Conservation (phyloP, 2,113 vertebrate genomes). For the Pleuronectes platessa region DNA sequence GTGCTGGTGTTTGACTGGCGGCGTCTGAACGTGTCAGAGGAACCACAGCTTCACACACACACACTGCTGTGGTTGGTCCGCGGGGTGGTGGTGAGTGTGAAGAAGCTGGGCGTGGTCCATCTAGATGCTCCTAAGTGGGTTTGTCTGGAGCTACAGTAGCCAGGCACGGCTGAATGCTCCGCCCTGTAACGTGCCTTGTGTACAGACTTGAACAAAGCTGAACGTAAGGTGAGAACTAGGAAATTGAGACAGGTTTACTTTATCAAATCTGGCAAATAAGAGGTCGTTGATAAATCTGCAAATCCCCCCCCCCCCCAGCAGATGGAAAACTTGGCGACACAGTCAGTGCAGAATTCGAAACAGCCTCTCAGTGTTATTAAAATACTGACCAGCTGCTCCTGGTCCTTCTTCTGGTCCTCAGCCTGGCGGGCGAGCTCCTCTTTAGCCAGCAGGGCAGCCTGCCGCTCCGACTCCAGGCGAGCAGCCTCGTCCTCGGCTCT, state of each 20-base stretch:
- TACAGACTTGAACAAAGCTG: constrained; percentile 2
- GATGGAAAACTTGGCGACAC: too few relatives aligned
- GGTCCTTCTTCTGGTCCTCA: constrained; percentile 89
- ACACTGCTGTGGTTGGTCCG: constrained; percentile 52
- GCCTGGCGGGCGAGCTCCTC: constrained; percentile 91
- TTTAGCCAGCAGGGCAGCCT: constrained; percentile 91
- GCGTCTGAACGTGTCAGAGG: constrained; percentile 11
- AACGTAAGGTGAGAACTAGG: too few relatives aligned
- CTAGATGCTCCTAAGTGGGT: constrained; percentile 39
- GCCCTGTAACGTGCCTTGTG: background rate
- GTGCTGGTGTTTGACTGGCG: background rate
- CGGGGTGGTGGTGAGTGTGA: constrained; percentile 12
- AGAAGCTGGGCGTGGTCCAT: constrained; percentile 42
- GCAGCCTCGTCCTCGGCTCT: constrained; percentile 89
- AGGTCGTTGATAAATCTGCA: too few relatives aligned
- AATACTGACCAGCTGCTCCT: constrained; percentile 91
- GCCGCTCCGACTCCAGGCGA: constrained; percentile 89
- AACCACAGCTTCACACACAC: constrained; percentile 15
- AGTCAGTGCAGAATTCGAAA: too few relatives aligned
- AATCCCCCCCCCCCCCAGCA: too few relatives aligned
- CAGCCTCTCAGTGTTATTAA: background rate
- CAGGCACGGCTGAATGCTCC: constrained; percentile 12
- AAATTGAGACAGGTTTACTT: too few relatives aligned
- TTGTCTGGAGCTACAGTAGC: constrained; percentile 39
- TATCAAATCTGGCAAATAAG: too few relatives aligned